A percentile compares a stretch with the other conserved stretches of the same genome.
phyloP scores from a whole-genome alignment of 2,888 invertebrate species.

The Apamea epomidion region DNA sequence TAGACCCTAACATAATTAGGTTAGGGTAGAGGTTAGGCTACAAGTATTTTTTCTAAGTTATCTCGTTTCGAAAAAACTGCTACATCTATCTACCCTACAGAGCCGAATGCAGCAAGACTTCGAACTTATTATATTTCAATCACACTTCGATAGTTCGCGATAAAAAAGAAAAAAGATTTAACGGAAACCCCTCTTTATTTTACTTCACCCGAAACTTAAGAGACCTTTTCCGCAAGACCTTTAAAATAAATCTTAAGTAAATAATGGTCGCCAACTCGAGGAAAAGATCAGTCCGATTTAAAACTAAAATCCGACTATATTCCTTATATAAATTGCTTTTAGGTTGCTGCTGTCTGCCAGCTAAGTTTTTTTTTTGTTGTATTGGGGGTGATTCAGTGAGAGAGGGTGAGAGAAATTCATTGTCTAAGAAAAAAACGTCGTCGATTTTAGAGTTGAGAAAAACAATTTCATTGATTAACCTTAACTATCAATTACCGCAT shows the following conservation, averaged over 20 bases:
- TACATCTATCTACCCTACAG: background rate
- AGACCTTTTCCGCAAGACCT: slow-evolving; percentile 40
- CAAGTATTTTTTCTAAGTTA: background rate
- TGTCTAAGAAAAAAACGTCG: background rate
- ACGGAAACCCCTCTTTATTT: slow-evolving; percentile 37
- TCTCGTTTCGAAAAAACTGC: background rate
- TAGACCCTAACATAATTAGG: background rate
- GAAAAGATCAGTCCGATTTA: slow-evolving; percentile 58
- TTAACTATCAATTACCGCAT: background rate
- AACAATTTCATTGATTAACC: background rate
- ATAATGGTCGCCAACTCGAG: slow-evolving; percentile 46
- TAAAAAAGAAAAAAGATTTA: slow-evolving; percentile 33
- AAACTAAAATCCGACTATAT: slow-evolving; percentile 56
- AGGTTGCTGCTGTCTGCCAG: slow-evolving; percentile 24
- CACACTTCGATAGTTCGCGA: slow-evolving; percentile 44
- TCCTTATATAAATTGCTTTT: slow-evolving; percentile 56
- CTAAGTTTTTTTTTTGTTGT: slow-evolving; percentile 36
- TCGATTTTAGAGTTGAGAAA: background rate
- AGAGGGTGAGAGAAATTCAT: slow-evolving; percentile 3
- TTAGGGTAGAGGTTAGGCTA: background rate
- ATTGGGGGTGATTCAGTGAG: slow-evolving; percentile 4
- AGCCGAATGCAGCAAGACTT: background rate
- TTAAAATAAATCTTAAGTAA: slow-evolving; percentile 62
- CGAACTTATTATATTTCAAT: slow-evolving; percentile 41
- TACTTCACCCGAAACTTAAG: slow-evolving; percentile 43